A percentile compares a stretch with the other conserved stretches of the same genome.
These are phyloP conservation scores for Cercopithecus diana DNA, from an alignment of 2,797 vertebrate species.

Conservation along the genomic window DNA sequence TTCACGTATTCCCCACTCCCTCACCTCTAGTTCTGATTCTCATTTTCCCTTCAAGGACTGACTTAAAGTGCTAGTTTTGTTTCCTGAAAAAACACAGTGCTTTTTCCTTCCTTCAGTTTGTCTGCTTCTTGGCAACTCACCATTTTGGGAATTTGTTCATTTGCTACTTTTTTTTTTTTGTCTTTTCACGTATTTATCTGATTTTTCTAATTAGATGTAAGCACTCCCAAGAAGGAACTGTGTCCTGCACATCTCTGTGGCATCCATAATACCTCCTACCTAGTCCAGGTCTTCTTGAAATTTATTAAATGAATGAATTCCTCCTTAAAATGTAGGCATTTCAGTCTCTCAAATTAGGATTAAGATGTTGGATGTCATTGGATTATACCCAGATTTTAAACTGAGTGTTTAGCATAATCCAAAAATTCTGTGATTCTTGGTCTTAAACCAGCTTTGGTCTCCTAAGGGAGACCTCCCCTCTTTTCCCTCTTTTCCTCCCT, in stretches of 20 bases:
- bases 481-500: background rate
- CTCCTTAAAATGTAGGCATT: conserved; percentile 23
- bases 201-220: conserved; percentile 1
- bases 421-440: conserved; percentile 20
- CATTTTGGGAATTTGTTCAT: background rate
- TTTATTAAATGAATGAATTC: conserved; percentile 18
- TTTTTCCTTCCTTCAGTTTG: background rate
- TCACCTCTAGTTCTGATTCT: background rate
- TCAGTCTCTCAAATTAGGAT: background rate
- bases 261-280: background rate
- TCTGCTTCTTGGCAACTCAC: background rate
- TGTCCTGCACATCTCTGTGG: background rate
- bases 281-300: background rate
- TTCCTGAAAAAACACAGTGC: background rate
- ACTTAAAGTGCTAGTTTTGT: background rate
- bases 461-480: background rate
- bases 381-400: conserved; percentile 46
- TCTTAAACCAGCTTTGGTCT: background rate
- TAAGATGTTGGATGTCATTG: background rate
- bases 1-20: background rate
- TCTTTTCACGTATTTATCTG: background rate
- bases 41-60: background rate
- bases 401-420: background rate
- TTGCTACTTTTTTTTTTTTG: background rate
- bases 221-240: background rate